These are phyloP conservation scores for Rhogogaster chlorosoma DNA, from an alignment of 2,888 invertebrate genomes.

Conservation along the genomic window DNA sequence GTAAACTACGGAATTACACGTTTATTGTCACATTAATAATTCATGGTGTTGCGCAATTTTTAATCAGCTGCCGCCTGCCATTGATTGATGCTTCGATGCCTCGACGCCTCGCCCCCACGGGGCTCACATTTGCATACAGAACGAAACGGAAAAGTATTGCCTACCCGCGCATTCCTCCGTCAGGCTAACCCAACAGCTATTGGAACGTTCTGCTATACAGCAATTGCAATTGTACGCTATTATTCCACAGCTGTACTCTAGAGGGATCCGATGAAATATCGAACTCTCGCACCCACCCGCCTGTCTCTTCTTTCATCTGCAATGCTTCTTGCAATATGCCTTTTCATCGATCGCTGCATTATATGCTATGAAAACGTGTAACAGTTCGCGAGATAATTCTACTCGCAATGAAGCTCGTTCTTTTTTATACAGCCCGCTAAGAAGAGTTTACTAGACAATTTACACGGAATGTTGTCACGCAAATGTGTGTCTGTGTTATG, in stretches of 20 bases:
- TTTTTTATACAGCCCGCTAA: not conserved
- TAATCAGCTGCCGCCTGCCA: constrained; percentile 75
- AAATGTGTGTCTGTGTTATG: not conserved
- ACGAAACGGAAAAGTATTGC: constrained; percentile 75
- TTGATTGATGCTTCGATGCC: constrained; percentile 71
- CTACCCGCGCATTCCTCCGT: constrained; percentile 53
- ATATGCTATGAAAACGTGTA: not conserved
- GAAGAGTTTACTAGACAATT: not conserved
- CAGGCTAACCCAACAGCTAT: constrained; percentile 20
- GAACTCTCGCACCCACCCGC: not conserved
- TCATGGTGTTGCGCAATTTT: constrained; percentile 75
- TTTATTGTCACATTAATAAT: constrained; percentile 75
- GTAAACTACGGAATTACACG: constrained; percentile 66
- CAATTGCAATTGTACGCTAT: constrained; percentile 31
- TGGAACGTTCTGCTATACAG: constrained; percentile 33
- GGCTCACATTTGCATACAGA: constrained; percentile 74
- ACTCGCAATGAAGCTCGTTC: not conserved
- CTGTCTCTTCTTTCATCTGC: not conserved
- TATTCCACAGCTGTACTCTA: constrained; percentile 15
- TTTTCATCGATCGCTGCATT: constrained; percentile 26
- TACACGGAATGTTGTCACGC: not conserved
- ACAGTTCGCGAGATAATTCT: not conserved
- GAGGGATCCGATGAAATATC: constrained; percentile 19
- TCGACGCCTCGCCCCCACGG: constrained; percentile 71
- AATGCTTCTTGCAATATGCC: constrained; percentile 14